Base-by-base conservation (phyloP, 2,888 invertebrate genomes). In the Leptinotarsa peninsularis region DNA sequence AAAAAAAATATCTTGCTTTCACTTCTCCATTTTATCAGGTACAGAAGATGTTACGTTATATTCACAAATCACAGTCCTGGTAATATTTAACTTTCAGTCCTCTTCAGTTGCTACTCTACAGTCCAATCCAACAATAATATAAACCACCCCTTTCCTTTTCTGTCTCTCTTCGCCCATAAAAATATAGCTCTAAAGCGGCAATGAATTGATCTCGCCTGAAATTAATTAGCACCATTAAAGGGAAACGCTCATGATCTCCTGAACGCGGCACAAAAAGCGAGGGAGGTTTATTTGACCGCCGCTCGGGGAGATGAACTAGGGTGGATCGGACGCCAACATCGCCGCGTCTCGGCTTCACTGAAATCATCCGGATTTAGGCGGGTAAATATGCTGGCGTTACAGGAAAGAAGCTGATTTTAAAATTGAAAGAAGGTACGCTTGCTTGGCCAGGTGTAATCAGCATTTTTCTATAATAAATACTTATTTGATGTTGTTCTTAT, bases 191-290 rank as follows among this genome's bases (percentile, higher is more conserved):
- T 49, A 72, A 76, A 73, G 76, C 50, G 67, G 68, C 74, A 75
- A 74, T 74, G 71, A 79, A 79, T 78, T 73, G 78, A 79, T 77
- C 77, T 68, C 72, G 80, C 81, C 43, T 82, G 81, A 81, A 83
- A 82, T 82, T 83, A 83, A 83, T 83, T 83, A 82, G 81, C 74
- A 76, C 76, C 75, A 80, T 81, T 80, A 81, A 80, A 79, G 79
- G 76, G 78, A 76, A 78, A 74, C 79, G 79, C 77, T 79, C 79
- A 78, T 80, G 81, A 80, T 80, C 81, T 81, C 77, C 72, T 77
- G 77, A 73, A 81, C 82, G 81, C 78, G 81, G 78, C 79, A 81
- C 80, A 83, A 83, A 83, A 83, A 82, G 79, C 81, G 77, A 77
- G 81, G 82, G 82, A 74, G 76, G 79, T 79, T 80, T 80, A 80